Conservation (phyloP, 2,797 vertebrate genomes). For the Gouania willdenowi region DNA sequence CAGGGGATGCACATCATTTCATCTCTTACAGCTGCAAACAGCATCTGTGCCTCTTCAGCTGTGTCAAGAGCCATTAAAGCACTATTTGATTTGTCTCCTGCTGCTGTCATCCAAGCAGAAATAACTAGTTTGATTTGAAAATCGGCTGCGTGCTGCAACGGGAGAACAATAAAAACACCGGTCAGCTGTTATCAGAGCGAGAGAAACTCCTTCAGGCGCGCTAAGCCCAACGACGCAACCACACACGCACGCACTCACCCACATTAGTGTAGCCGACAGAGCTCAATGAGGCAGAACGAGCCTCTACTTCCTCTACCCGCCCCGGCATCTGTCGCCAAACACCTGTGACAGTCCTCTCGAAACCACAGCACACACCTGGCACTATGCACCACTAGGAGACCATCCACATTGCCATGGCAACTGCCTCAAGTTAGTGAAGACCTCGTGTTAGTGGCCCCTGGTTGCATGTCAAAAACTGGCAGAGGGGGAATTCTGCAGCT, state of each 20-base stretch:
- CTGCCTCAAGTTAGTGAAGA: neutral
- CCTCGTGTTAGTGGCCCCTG: constrained; percentile 21
- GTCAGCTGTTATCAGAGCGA: constrained; percentile 1
- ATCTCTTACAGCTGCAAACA: neutral
- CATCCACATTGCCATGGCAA: constrained; percentile 17
- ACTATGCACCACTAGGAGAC: neutral
- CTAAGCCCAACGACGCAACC: neutral
- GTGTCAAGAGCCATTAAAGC: neutral
- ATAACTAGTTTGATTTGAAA: constrained; percentile 5
- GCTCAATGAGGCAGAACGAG: constrained; percentile 11
- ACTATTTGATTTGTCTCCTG: neutral
- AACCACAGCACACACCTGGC: constrained; percentile 12
- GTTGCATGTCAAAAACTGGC: constrained; percentile 12
- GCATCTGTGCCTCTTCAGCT: neutral
- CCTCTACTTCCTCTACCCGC: constrained; percentile 1
- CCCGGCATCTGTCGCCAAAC: constrained; percentile 27
- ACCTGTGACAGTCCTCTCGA: constrained; percentile 22
- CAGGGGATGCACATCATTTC: too few species aligned
- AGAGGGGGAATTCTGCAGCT: constrained; percentile 16
- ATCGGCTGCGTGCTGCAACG: neutral
- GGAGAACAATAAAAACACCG: neutral
- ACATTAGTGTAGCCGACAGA: neutral
- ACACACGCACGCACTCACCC: neutral
- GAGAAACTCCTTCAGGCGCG: neutral
- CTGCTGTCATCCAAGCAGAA: neutral